Conservation (phyloP, 2,888 invertebrate genomes). For the Pyrochroa serraticornis region DNA sequence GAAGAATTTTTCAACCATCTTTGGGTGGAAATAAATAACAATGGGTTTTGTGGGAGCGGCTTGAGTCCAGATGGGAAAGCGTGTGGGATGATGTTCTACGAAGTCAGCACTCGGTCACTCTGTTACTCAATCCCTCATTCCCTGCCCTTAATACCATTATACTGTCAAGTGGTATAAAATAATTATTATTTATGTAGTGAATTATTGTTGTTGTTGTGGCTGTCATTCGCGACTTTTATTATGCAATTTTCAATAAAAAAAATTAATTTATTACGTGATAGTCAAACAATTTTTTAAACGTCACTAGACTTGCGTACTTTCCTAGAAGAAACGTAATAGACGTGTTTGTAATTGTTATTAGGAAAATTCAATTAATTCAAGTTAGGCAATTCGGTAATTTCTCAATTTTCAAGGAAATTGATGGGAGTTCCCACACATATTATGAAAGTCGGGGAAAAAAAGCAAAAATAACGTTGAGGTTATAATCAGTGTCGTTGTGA, state of each 20-base stretch:
- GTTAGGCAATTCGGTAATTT: too few species aligned
- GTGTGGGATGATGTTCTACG: constrained; percentile 26
- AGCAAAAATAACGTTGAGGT: too few species aligned
- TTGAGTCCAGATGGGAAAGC: constrained; percentile 23
- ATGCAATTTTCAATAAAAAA: constrained; percentile 13
- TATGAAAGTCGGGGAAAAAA: too few species aligned
- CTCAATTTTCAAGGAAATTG: too few species aligned
- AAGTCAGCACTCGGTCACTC: constrained; percentile 15
- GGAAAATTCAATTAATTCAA: too few species aligned
- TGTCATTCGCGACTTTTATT: constrained; percentile 9
- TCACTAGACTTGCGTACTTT: not conserved
- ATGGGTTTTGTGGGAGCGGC: constrained; percentile 18
- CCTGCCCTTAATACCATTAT: constrained; percentile 26
- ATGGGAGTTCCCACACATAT: too few species aligned
- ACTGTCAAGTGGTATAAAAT: constrained; percentile 13
- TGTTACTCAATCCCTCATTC: constrained; percentile 22
- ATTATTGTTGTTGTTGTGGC: constrained; percentile 11
- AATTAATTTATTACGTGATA: constrained; percentile 11
- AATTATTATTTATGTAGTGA: constrained; percentile 16
- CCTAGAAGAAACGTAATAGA: not conserved
- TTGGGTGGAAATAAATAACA: constrained; percentile 5
- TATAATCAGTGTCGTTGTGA: too few species aligned
- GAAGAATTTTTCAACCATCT: not conserved
- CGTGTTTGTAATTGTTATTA: too few species aligned
- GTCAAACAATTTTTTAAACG: not conserved